Evolutionary conservation across 2,888 invertebrate genomes (phyloP), one percentile per base, ranked within the genome.

Genomic region (Drosophila subquinaria): DNA sequence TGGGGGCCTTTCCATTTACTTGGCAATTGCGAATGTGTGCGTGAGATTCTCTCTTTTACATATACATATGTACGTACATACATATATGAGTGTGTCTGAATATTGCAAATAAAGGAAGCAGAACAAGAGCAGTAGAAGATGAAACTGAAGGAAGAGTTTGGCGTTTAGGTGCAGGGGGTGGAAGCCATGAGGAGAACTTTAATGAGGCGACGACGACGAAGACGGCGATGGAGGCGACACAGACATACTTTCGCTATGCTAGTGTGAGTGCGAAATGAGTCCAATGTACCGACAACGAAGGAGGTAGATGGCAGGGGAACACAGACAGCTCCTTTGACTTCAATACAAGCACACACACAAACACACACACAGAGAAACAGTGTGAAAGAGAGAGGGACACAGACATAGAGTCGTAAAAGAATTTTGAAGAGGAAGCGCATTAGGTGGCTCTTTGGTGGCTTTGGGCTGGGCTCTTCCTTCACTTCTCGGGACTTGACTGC

Each of bases 1-100:
- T 82, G 82, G 88, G 71, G 86, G 86, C 83, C 88, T 86, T 84
- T 84, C 76, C 88, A 84, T 88, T 88, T 84, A 76, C 86, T 82
- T 82, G 74, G 67, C 73, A 63, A 81, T 76, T 73, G 76, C 73
- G 70, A 59, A 65, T 69, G 56, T 61, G 67, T 67, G 62, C 59
- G 52, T 52, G 52, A 27, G 47, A 35, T 53, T 33, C 59, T 57
- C 65, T 78, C 69, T 66, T 52, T 65, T 52, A 67, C 11, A 55
- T n/a, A 27, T 23, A 56, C 20, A 61, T 51, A 52, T 23, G 23
- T n/a, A 11, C 47, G 27, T 8, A 8, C 30, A 30, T 8, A 8
- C 30, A 30, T 27, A 30, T 2, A 30, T 27, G 8, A 30, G 30
- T n/a, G 61, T 48, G 68, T 59, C 47, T 79, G 72, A 81, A 76